These are phyloP conservation scores for Ornithoptera alexandrae DNA, from an alignment of 2,888 invertebrate species.

Conservation along the genomic window DNA sequence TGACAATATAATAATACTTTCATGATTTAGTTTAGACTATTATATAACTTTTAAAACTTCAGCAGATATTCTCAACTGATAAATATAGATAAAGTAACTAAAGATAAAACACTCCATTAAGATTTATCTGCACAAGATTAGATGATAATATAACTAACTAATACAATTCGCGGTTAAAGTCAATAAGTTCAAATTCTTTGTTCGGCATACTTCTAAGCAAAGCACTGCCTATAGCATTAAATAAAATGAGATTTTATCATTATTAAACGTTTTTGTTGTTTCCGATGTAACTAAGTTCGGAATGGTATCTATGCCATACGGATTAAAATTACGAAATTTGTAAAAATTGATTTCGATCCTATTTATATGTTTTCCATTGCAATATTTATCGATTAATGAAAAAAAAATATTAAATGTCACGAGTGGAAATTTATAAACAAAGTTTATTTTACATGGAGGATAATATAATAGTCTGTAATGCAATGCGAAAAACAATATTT, in stretches of 20 bases:
- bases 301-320: neutral
- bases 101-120: conserved; percentile 30
- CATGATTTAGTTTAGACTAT: neutral
- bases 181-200: conserved; percentile 29
- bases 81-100: conserved; percentile 26
- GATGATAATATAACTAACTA: conserved; percentile 20
- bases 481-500: neutral
- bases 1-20: conserved; percentile 1
- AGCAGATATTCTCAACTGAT: conserved; percentile 25
- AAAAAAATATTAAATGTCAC: too few relatives aligned
- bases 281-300: neutral
- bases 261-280: neutral
- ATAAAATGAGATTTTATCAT: conserved; percentile 9
- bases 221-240: conserved; percentile 12
- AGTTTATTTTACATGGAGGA: too few relatives aligned
- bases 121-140: conserved; percentile 29
- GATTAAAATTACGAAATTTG: neutral
- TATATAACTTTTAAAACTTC: conserved; percentile 24
- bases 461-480: too few relatives aligned
- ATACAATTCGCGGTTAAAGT: conserved; percentile 22
- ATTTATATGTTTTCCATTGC: neutral
- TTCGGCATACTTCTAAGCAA: conserved; percentile 14
- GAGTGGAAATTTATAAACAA: too few relatives aligned
- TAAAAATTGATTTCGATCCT: neutral
- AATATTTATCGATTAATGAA: neutral